These are phyloP conservation scores for Pterostichus niger DNA, from an alignment of 2,888 invertebrate genomes.

Conservation along the genomic window DNA sequence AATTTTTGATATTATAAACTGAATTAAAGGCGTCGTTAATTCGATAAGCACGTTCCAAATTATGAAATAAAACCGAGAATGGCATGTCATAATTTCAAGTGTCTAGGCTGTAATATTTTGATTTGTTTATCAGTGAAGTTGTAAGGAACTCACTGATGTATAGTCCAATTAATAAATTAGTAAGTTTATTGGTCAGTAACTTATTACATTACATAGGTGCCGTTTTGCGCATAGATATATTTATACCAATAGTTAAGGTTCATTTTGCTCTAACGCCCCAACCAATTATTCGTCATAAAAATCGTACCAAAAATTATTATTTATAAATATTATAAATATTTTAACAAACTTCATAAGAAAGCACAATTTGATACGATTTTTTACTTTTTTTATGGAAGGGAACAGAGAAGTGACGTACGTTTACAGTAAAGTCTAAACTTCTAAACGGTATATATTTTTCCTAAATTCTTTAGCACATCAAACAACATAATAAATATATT, in stretches of 20 bases:
- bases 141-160: conserved; percentile 3
- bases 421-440: not conserved
- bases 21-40: too few relatives aligned
- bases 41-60: too few relatives aligned
- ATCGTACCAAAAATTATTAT: conserved; percentile 40
- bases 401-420: conserved; percentile 22
- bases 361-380: conserved; percentile 39
- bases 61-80: too few relatives aligned
- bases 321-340: conserved; percentile 25
- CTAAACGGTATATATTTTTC: conserved; percentile 23
- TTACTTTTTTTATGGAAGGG: not conserved
- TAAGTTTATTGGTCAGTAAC: conserved; percentile 49
- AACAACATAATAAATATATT: conserved; percentile 33
- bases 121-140: not conserved
- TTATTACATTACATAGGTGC: conserved; percentile 47
- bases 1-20: too few relatives aligned
- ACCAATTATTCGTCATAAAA: conserved; percentile 9
- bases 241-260: conserved; percentile 29
- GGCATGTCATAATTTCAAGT: too few relatives aligned
- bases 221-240: conserved; percentile 27
- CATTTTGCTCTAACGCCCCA: conserved; percentile 45
- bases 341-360: conserved; percentile 46
- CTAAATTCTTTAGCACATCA: conserved; percentile 36
- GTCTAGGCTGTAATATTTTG: conserved; percentile 48
- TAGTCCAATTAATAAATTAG: conserved; percentile 48